A percentile compares a stretch with the other conserved stretches of the same genome.
phyloP scores from a whole-genome alignment of 2,113 vertebrate genomes.

The Manacus vitellinus region DNA sequence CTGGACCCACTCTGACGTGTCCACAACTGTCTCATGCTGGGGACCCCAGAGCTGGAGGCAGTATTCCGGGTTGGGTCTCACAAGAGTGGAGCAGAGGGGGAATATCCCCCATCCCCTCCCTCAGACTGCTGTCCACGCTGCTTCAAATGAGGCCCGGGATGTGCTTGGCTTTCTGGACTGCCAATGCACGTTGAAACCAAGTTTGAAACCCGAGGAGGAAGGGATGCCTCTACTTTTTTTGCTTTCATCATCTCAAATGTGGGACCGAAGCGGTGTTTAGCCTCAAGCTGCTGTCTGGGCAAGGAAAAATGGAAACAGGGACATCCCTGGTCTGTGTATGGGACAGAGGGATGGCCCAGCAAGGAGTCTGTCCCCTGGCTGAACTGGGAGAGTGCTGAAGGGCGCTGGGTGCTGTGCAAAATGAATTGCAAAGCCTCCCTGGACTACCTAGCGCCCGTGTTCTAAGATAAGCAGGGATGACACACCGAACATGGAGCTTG shows the following conservation, averaged over 20 bases:
- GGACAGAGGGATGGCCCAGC: background rate
- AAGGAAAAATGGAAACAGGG: background rate
- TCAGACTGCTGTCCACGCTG: rapidly evolving
- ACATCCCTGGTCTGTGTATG: background rate
- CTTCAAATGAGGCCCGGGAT: background rate
- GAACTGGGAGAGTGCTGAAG: background rate
- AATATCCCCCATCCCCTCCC: background rate
- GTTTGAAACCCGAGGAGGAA: background rate
- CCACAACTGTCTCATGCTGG: background rate
- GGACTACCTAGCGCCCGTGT: background rate
- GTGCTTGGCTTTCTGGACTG: background rate
- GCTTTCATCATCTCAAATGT: background rate
- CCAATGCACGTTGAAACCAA: background rate
- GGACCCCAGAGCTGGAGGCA: background rate
- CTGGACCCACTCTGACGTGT: background rate
- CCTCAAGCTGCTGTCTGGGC: background rate
- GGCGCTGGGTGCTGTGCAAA: background rate
- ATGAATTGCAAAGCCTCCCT: background rate
- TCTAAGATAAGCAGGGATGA: conserved; percentile 44
- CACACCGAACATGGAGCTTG: conserved; percentile 32
- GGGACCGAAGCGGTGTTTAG: rapidly evolving
- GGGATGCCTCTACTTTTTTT: background rate
- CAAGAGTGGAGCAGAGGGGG: background rate
- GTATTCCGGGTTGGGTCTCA: background rate
- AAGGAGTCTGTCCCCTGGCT: background rate